Conservation (phyloP, 2,113 vertebrate genomes). For the Halichoeres trimaculatus region DNA sequence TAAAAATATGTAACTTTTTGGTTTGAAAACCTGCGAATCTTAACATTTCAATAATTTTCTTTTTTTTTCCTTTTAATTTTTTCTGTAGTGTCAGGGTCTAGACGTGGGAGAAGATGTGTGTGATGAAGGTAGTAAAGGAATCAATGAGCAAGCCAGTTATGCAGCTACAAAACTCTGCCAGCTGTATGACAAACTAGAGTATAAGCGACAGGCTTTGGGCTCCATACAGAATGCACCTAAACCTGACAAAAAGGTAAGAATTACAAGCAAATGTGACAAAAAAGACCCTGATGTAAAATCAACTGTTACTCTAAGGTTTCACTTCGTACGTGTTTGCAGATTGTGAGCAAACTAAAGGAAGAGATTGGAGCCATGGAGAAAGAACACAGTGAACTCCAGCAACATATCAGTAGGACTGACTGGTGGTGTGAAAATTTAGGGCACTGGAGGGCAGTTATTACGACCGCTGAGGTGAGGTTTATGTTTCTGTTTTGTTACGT, state of each 20-base stretch:
- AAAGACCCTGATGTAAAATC: background rate
- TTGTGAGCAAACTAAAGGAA: conserved; percentile 94
- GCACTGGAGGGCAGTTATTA: conserved; percentile 92
- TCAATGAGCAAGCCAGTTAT: conserved; percentile 94
- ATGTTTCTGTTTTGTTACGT: background rate
- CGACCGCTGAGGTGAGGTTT: conserved; percentile 87
- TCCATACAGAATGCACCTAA: conserved; percentile 96
- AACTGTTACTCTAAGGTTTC: background rate
- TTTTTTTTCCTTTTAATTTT: background rate
- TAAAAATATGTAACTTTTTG: background rate
- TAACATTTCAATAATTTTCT: background rate
- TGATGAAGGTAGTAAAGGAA: conserved; percentile 88
- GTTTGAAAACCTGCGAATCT: background rate
- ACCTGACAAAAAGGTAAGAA: conserved; percentile 94
- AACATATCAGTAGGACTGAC: conserved; percentile 95
- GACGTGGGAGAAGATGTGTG: conserved; percentile 85
- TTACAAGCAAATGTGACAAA: background rate
- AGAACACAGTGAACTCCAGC: conserved; percentile 92
- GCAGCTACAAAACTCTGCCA: conserved; percentile 92
- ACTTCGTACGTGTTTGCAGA: conserved; percentile 78
- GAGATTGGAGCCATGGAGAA: conserved; percentile 95
- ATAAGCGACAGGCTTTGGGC: conserved; percentile 95
- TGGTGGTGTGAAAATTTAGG: conserved; percentile 99
- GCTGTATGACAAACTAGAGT: conserved; percentile 95
- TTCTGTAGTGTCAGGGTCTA: conserved; percentile 82